Conservation (phyloP, 2,113 vertebrate genomes). For the Channa argus region DNA sequence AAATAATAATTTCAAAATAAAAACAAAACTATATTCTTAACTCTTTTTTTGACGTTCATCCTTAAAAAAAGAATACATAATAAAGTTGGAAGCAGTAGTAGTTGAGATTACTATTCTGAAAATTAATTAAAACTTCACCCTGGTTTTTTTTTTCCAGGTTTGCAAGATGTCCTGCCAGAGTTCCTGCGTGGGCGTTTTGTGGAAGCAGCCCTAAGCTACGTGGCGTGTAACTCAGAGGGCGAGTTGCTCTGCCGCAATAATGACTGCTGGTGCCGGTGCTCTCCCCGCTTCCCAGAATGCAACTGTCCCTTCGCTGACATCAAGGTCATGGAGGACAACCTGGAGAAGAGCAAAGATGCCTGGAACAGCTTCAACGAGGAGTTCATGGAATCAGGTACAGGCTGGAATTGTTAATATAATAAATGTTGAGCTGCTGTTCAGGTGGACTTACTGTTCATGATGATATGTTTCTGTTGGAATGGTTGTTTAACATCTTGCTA, state of each 20-base stretch:
- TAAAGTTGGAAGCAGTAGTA: too few relatives aligned
- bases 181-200: slow-evolving; percentile 93
- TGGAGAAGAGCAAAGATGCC: slow-evolving; percentile 88
- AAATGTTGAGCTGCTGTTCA: not conserved
- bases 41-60: not conserved
- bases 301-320: slow-evolving; percentile 94
- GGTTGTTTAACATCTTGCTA: too few relatives aligned
- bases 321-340: slow-evolving; percentile 92
- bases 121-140: not conserved
- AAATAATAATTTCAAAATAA: too few relatives aligned
- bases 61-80: not conserved
- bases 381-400: slow-evolving; percentile 94
- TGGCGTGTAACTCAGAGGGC: slow-evolving; percentile 94
- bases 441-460: too few relatives aligned
- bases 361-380: slow-evolving; percentile 89
- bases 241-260: slow-evolving; percentile 91
- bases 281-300: slow-evolving; percentile 89
- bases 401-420: not conserved
- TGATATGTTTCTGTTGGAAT: too few relatives aligned
- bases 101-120: not conserved
- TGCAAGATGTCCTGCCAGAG: slow-evolving; percentile 93
- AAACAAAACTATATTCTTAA: too few relatives aligned
- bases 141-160: slow-evolving; percentile 80
- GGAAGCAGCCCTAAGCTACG: slow-evolving; percentile 94
- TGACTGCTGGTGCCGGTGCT: slow-evolving; percentile 96